phyloP scores from a whole-genome alignment of 1,140 invertebrate genomes.

The Heliconius melpomene region DNA sequence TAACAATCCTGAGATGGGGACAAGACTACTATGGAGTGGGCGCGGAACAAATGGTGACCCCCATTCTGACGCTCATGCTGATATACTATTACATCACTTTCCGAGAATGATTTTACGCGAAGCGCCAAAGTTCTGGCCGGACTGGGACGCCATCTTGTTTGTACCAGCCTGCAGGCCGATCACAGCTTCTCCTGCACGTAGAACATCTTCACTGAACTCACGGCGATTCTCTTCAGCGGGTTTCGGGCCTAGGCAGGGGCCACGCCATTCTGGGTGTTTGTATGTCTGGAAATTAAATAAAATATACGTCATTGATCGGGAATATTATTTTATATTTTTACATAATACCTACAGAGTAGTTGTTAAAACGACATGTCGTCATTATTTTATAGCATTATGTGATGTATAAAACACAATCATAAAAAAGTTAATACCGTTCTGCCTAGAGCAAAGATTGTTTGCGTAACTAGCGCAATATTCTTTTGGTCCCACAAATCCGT shows the following conservation, averaged over 20 bases:
- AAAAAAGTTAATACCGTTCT: conserved; percentile 84
- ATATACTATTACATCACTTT: conserved; percentile 82
- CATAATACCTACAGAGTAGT: too few relatives aligned
- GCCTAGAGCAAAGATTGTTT: conserved; percentile 93
- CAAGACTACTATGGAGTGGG: too few relatives aligned
- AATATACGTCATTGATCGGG: too few relatives aligned
- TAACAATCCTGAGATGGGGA: too few relatives aligned
- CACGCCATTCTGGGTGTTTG: conserved; percentile 92
- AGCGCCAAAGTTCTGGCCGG: conserved; percentile 95
- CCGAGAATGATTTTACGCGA: conserved; percentile 91
- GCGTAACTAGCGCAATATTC: conserved; percentile 94
- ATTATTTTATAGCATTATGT: background rate
- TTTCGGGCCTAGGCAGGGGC: conserved; percentile 91
- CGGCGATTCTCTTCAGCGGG: conserved; percentile 93
- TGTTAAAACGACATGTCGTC: too few relatives aligned
- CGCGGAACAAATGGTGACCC: too few relatives aligned
- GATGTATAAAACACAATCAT: background rate
- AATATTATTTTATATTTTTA: too few relatives aligned
- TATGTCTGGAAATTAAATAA: conserved; percentile 84
- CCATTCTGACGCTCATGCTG: too few relatives aligned
- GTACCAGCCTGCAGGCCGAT: conserved; percentile 96
- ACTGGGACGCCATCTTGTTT: conserved; percentile 94
- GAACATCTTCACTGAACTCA: conserved; percentile 93
- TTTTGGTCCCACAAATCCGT: conserved; percentile 96
- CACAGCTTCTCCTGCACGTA: conserved; percentile 90